Base-by-base conservation (phyloP, 2,113 vertebrate genomes). In the Bos javanicus region DNA sequence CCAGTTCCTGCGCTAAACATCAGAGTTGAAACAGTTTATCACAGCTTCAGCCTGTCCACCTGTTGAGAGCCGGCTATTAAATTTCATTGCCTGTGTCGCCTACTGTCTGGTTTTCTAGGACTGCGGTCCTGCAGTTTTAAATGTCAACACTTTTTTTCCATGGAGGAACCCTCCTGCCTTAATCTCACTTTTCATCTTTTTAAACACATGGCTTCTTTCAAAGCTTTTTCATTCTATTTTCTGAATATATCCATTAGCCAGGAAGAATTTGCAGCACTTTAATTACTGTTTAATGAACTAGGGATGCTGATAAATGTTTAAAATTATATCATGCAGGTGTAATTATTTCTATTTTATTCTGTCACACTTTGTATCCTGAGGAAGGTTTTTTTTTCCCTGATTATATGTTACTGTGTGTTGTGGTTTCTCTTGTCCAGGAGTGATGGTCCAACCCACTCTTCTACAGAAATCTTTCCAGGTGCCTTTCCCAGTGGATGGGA, bases 201-300 rank as follows among this genome's bases (percentile, higher is more conserved):
- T 13, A 81, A 96, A 90, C 52, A 67, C 26, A 62, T 80, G 71
- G 71, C 52, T 94, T 48, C 88, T 36, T 64, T 92, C 84, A 90
- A 90, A 95, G 67, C 25, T n/a, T 92, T 81, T 93, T 43, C 39
- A 50, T 89, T 96, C 90, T 80, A 21, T 91, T 74, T 96, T 93
- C 88, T 95, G 78, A 92, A 50, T 80, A 25, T 64, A 83, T 30
- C 62, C 46, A 91, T 76, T 78, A 86, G 36, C 67, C 54, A 46
- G 56, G 5, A 90, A 88, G 36, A 88, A 89, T 28, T 17, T 54
- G 8, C 39, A 94, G 15, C 64, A 52, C 62, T 94, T 93, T 90
- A 93, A 54, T 94, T 60, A 76, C 76, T 85, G 39, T 21, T 23
- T 94, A 92, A 95, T 64, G 59, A 94, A 86, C 60, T 3, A 87